phyloP scores from a whole-genome alignment of 2,113 vertebrate genomes.

The Petaurus breviceps region DNA sequence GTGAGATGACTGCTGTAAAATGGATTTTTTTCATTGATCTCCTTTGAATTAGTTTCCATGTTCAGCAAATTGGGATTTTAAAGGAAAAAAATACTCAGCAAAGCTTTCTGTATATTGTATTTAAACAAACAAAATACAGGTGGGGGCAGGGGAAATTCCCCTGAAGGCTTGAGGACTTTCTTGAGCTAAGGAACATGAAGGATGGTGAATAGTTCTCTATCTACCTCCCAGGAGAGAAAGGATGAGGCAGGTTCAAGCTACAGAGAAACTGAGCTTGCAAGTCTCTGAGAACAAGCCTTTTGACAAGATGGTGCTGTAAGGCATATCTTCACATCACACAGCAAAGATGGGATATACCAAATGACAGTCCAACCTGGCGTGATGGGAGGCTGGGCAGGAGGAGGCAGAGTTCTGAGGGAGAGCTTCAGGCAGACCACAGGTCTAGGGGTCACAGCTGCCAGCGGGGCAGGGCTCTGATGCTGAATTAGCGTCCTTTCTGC shows the following conservation, averaged over 20 bases:
- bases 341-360: neutral
- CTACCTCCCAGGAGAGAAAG: neutral
- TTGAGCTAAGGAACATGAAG: neutral
- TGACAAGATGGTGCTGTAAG: neutral
- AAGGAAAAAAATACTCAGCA: constrained; percentile 19
- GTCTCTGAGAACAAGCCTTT: neutral
- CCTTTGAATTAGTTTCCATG: constrained; percentile 30
- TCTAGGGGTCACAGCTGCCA: neutral
- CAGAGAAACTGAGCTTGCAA: neutral
- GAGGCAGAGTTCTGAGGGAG: neutral
- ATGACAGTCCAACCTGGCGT: neutral
- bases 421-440: neutral
- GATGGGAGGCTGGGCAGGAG: neutral
- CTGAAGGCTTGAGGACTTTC: neutral
- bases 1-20: neutral
- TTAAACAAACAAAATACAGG: constrained; percentile 32
- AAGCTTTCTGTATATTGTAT: neutral
- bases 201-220: neutral
- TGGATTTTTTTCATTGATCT: constrained; percentile 27
- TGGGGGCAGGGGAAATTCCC: neutral
- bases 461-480: neutral
- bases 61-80: constrained; percentile 14
- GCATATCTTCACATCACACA: neutral
- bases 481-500: neutral
- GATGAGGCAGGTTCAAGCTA: neutral